phyloP scores from a whole-genome alignment of 2,797 vertebrate species.

The Merluccius polli region DNA sequence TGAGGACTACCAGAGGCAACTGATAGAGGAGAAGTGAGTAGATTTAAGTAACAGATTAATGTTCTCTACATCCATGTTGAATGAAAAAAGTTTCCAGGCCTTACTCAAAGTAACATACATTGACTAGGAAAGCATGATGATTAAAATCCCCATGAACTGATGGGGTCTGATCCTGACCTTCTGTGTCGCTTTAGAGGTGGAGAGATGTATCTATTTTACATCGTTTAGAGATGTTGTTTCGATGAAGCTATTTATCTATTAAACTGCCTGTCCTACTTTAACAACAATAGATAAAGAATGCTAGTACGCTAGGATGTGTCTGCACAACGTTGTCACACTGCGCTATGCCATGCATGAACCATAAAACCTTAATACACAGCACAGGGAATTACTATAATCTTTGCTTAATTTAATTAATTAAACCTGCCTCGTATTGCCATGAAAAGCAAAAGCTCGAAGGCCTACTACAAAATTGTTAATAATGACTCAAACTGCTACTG shows the following conservation, averaged over 20 bases:
- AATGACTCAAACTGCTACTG: background rate
- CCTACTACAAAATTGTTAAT: too few species aligned
- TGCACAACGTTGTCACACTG: background rate
- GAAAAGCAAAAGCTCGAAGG: too few species aligned
- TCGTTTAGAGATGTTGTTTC: background rate
- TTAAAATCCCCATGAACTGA: background rate
- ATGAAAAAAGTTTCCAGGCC: background rate
- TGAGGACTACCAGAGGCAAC: conserved; percentile 74
- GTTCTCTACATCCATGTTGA: background rate
- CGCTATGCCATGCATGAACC: background rate
- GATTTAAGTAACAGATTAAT: background rate
- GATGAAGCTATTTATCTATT: background rate
- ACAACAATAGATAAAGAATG: background rate
- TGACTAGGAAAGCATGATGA: background rate
- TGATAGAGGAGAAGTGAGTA: conserved; percentile 78
- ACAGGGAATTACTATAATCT: background rate
- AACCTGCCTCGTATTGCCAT: too few species aligned
- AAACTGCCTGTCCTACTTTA: background rate
- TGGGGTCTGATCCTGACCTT: background rate
- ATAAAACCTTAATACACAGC: background rate
- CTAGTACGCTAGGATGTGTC: background rate
- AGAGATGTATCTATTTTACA: background rate
- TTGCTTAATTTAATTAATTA: background rate
- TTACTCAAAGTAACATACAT: background rate
- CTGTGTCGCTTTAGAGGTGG: background rate